phyloP scores from a whole-genome alignment of 1,140 invertebrate species.

The Trinorchestia longiramus region DNA sequence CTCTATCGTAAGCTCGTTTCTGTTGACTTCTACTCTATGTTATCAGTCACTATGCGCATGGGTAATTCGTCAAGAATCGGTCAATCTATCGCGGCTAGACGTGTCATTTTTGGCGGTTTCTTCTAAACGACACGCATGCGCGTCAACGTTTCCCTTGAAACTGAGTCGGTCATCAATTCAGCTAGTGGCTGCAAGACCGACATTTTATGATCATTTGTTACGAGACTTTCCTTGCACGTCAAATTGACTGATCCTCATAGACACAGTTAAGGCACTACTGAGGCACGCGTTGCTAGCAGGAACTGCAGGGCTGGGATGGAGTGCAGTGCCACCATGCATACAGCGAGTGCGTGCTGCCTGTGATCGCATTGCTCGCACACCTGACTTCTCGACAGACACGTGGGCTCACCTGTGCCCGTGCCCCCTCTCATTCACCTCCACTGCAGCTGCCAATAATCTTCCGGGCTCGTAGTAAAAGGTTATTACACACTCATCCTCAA shows the following conservation, averaged over 20 bases:
- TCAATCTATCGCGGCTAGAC: not conserved
- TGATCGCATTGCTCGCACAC: not conserved
- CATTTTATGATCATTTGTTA: not conserved
- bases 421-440: not conserved
- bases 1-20: not conserved
- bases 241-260: not conserved
- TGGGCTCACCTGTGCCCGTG: not conserved
- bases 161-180: not conserved
- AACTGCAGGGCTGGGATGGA: not conserved
- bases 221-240: no score
- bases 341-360: not conserved
- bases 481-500: slow-evolving; percentile 54
- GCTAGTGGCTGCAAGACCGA: not conserved
- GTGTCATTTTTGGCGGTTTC: not conserved
- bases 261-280: not conserved
- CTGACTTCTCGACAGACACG: not conserved
- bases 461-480: slow-evolving; percentile 1
- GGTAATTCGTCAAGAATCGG: not conserved
- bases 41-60: not conserved
- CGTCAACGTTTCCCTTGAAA: not conserved
- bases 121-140: not conserved
- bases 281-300: not conserved
- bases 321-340: not conserved
- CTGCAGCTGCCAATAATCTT: not conserved
- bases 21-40: not conserved